Evolutionary conservation across 2,797 vertebrate species (phyloP).

Genomic region (Cottoperca gobio): DNA sequence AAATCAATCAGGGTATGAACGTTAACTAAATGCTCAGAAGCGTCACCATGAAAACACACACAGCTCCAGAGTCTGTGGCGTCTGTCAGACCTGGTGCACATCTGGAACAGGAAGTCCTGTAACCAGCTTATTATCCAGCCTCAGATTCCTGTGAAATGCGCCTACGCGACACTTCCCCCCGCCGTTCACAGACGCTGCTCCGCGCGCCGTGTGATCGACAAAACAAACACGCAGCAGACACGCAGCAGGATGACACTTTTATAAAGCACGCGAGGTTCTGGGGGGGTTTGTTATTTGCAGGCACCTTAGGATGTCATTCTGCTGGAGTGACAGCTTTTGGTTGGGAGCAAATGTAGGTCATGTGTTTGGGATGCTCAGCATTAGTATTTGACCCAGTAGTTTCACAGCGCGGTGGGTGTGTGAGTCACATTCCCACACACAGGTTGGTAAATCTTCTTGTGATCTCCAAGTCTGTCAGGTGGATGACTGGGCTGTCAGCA

Average conservation of each 20-base stretch:
- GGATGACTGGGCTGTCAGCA: constrained; percentile 1
- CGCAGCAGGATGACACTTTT: constrained; percentile 25
- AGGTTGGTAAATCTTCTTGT: constrained; percentile 7
- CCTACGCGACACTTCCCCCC: constrained; percentile 41
- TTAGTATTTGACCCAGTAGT: constrained; percentile 33
- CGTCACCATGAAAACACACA: background rate
- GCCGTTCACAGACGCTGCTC: background rate
- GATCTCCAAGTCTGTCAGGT: background rate
- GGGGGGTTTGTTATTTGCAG: constrained; percentile 29
- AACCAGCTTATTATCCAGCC: constrained; percentile 51
- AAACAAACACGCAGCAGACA: constrained; percentile 53
- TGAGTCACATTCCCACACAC: background rate
- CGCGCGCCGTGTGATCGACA: constrained; percentile 10
- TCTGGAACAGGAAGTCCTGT: constrained; percentile 56
- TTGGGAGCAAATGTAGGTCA: constrained; percentile 58
- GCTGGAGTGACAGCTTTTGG: constrained; percentile 41
- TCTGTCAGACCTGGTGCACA: constrained; percentile 50
- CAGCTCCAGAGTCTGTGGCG: background rate
- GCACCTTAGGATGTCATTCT: constrained; percentile 37
- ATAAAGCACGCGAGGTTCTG: constrained; percentile 4
- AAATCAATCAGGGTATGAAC: constrained; percentile 24
- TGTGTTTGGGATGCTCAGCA: constrained; percentile 40
- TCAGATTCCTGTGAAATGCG: constrained; percentile 46
- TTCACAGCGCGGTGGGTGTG: constrained; percentile 17
- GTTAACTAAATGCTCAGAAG: constrained; percentile 13